Percentiles rank a stretch among this genome's conserved stretches.
These are phyloP conservation scores for Drosophila insularis DNA, from an alignment of 1,140 invertebrate genomes.

Conservation along the genomic window DNA sequence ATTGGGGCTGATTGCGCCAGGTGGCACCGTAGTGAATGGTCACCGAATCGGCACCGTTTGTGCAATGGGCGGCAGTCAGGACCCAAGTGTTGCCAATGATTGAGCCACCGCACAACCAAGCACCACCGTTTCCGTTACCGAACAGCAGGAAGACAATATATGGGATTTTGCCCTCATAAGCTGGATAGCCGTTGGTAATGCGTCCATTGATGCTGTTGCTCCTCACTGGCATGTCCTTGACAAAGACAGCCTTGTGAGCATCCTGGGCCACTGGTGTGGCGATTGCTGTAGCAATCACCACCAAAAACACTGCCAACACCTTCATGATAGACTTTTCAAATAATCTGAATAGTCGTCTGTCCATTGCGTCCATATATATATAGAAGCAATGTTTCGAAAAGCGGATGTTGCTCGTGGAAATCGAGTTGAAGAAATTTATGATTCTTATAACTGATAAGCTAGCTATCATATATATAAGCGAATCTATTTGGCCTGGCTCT, in stretches of 20 bases:
- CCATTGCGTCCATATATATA: background rate
- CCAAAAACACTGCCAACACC: conserved; percentile 25
- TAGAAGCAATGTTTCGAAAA: background rate
- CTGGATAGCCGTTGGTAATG: conserved; percentile 55
- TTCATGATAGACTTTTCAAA: conserved; percentile 24
- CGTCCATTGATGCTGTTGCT: conserved; percentile 31
- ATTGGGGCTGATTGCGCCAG: conserved; percentile 32
- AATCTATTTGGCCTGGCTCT: background rate
- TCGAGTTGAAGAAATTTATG: background rate
- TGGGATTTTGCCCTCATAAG: conserved; percentile 82
- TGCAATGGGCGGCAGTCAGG: conserved; percentile 75
- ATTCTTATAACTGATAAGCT: background rate
- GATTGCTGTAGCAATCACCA: conserved; percentile 15
- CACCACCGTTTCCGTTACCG: conserved; percentile 79
- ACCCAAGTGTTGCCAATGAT: conserved; percentile 84
- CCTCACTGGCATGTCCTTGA: conserved; percentile 39
- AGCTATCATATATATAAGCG: conserved; percentile 2
- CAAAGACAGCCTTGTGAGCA: conserved; percentile 16
- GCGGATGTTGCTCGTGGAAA: background rate
- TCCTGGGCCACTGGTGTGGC: conserved; percentile 29
- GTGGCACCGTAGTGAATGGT: conserved; percentile 30
- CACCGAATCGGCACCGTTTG: conserved; percentile 37
- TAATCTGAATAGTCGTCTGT: background rate
- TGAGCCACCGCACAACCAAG: conserved; percentile 85
- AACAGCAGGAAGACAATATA: conserved; percentile 78